Evolutionary conservation across 2,797 vertebrate genomes (phyloP), one percentile per base, ranked within the genome.

Genomic region (Onychomys torridus): DNA sequence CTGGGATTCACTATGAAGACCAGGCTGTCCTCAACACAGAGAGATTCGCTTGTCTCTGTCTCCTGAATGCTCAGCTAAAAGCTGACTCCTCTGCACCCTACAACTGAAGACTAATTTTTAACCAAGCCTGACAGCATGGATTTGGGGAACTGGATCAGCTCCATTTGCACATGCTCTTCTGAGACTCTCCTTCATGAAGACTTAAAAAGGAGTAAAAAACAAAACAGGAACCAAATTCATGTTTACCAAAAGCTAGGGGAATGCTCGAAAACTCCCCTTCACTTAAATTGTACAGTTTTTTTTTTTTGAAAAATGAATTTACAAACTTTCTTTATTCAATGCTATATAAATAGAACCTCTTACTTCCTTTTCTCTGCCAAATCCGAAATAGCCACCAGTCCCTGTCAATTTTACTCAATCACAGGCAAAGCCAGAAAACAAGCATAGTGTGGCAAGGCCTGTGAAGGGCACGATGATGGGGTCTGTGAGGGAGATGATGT

Each of bases 231-330:
- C 19, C 63, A 85, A 81, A 75, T 63, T 83, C 84, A 40, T 77
- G 40, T 89, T 92, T 69, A 76, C 57, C 90, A 81, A 73, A 96
- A 97, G 76, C 17, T 81, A 91, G 85, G 55, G 65, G 88, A 93
- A 85, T 88, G 43, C n/a, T 77, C 75, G 11, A 91, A 59, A 95
- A 89, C 29, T n/a, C 83, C 32, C 40, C 29, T 40, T 96, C 49
- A 91, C 2, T 25, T 52, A 82, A 65, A 84, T 13, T 34, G 17
- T 17, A 65, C 59, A 32, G 29, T 65, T 7, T 65, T n/a, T 7
- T 65, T 40, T 65, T 46, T 34, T 10, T 46, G 82, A 46, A 95
- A 85, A 82, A 79, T 37, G 43, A 65, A 86, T 73, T 90, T 65
- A 63, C 23, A 85, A 84, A 79, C 4, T 55, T 82, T 94, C 46